phyloP scores from a whole-genome alignment of 1,140 invertebrate species.

The Achroia grisella region DNA sequence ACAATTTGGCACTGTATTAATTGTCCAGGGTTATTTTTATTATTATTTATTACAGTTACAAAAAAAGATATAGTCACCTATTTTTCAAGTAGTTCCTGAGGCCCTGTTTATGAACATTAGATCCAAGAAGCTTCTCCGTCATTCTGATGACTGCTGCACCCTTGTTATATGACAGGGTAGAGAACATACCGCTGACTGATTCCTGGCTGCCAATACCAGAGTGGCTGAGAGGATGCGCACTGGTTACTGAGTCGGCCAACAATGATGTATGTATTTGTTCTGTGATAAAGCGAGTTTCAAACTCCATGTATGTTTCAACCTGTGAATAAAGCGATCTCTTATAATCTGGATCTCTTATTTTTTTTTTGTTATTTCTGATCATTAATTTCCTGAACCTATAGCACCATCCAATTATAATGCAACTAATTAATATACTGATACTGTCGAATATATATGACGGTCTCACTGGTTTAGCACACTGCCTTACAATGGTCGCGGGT shows the following conservation, averaged over 20 bases:
- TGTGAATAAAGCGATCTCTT: slow-evolving; percentile 15
- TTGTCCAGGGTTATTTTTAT: neutral
- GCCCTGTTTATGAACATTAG: slow-evolving; percentile 76
- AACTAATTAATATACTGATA: too few relatives aligned
- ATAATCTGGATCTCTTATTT: too few relatives aligned
- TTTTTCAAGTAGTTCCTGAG: slow-evolving; percentile 73
- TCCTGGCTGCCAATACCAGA: slow-evolving; percentile 60
- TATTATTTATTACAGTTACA: neutral
- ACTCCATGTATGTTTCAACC: slow-evolving; percentile 71
- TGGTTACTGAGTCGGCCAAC: slow-evolving; percentile 76
- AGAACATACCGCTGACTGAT: slow-evolving; percentile 74
- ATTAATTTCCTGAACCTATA: too few relatives aligned
- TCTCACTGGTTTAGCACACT: too few relatives aligned
- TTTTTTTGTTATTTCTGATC: too few relatives aligned
- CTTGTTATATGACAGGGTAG: slow-evolving; percentile 77
- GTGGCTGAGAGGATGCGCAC: slow-evolving; percentile 77
- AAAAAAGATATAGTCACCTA: slow-evolving; percentile 47
- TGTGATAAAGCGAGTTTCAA: slow-evolving; percentile 75
- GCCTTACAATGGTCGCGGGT: too few relatives aligned
- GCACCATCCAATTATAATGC: too few relatives aligned
- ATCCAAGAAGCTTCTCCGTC: slow-evolving; percentile 82
- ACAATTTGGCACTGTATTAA: too few relatives aligned
- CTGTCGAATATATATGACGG: too few relatives aligned
- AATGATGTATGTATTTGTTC: slow-evolving; percentile 80
- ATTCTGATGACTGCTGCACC: slow-evolving; percentile 83